These are phyloP conservation scores for Tachycineta bicolor DNA, from an alignment of 2,113 vertebrate genomes.

Conservation along the genomic window DNA sequence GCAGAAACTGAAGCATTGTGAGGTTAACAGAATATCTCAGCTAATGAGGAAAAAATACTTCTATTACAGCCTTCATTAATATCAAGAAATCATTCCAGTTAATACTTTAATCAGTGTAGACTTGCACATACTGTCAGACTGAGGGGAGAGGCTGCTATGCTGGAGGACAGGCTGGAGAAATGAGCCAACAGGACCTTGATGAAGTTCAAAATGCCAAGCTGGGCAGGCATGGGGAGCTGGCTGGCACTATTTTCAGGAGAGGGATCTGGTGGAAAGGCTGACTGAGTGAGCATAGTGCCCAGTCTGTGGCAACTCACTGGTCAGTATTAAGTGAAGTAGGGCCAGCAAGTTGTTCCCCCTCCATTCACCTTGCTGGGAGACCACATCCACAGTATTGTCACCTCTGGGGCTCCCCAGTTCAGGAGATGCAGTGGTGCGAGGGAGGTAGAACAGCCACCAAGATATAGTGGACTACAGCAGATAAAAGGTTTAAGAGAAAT, in stretches of 20 bases:
- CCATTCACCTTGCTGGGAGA: neutral
- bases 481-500: neutral
- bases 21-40: neutral
- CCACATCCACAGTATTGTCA: neutral
- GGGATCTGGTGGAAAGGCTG: neutral
- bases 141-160: neutral
- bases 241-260: neutral
- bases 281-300: neutral
- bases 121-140: neutral
- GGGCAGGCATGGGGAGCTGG: neutral
- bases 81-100: neutral
- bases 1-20: neutral
- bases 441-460: neutral
- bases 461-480: fast-evolving
- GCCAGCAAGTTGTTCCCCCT: neutral
- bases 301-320: neutral
- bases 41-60: neutral
- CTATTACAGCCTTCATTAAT: neutral
- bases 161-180: neutral
- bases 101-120: neutral
- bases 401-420: neutral
- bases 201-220: neutral
- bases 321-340: neutral
- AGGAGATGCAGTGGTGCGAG: neutral
- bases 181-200: neutral